Evolutionary conservation across 53 echinoderm and acorn worm genomes (phyloP).

Genomic region (Mesocentrotus franciscanus): DNA sequence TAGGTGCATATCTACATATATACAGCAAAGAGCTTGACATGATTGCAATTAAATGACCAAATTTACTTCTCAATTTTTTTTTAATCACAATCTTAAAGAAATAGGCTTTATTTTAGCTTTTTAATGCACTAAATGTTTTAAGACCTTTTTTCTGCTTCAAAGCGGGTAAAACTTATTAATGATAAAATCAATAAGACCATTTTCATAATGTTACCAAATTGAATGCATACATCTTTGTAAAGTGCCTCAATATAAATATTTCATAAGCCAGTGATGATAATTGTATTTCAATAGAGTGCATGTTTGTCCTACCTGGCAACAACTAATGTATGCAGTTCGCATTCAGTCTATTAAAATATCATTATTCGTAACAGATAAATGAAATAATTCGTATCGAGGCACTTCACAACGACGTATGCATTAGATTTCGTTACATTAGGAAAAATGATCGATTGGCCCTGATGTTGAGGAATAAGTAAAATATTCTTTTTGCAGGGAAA

Average conservation of each 20-base stretch:
- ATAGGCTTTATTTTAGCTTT: not conserved
- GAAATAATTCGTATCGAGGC: too few species aligned
- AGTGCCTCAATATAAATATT: too few species aligned
- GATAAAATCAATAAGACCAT: not conserved
- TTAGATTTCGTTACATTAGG: too few species aligned
- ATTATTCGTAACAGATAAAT: too few species aligned
- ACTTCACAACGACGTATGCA: too few species aligned
- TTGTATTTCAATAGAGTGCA: too few species aligned
- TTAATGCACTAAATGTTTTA: not conserved
- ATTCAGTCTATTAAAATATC: too few species aligned
- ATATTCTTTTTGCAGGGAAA: not conserved
- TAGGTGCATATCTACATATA: slow-evolving; percentile 16
- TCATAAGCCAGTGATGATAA: too few species aligned
- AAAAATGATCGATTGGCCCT: not conserved
- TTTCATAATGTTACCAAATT: too few species aligned
- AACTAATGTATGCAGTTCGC: too few species aligned
- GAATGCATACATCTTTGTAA: too few species aligned
- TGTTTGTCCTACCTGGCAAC: too few species aligned
- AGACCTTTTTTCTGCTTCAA: not conserved
- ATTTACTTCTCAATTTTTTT: slow-evolving; percentile 1
- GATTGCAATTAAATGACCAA: slow-evolving; percentile 11
- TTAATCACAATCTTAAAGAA: not conserved
- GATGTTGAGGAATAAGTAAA: not conserved
- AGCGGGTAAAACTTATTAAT: not conserved
- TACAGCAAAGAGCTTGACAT: not conserved